Conservation (phyloP, 2,797 vertebrate genomes). For the Aldrovandia affinis region DNA sequence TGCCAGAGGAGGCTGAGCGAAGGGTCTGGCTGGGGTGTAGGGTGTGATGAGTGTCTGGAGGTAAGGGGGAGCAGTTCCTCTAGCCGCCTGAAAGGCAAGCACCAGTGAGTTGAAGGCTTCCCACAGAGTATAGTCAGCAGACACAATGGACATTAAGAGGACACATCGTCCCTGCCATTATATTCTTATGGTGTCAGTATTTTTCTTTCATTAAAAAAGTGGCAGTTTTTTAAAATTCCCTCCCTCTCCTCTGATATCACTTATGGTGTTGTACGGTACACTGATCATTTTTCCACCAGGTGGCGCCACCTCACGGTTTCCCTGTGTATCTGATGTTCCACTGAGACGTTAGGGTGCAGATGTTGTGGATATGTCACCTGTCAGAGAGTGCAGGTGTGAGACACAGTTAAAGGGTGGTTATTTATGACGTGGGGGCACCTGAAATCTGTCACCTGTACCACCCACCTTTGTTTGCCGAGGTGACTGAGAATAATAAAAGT, state of each 20-base stretch:
- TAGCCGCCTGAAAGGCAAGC: too few species aligned
- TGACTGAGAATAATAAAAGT: too few species aligned
- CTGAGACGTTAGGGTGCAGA: too few species aligned
- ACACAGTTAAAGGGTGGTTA: neutral
- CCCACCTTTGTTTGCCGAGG: neutral
- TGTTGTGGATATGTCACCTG: neutral
- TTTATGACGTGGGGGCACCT: neutral
- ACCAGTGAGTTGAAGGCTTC: too few species aligned
- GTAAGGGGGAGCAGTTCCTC: too few species aligned
- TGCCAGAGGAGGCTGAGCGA: too few species aligned
- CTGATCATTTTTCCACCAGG: neutral
- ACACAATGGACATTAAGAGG: too few species aligned
- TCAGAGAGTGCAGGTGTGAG: neutral
- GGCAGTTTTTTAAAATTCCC: neutral
- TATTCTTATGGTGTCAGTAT: neutral
- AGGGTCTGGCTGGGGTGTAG: too few species aligned
- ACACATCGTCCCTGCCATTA: neutral
- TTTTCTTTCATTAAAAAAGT: neutral
- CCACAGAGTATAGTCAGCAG: too few species aligned
- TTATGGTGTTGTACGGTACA: neutral
- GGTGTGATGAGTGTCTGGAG: too few species aligned
- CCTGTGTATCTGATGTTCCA: neutral
- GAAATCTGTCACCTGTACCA: neutral
- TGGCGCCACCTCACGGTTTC: neutral
- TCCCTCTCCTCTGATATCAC: too few species aligned